phyloP scores from a whole-genome alignment of 37 sponge, comb jelly and placozoan genomes.

The Trichoplax adhaerens region DNA sequence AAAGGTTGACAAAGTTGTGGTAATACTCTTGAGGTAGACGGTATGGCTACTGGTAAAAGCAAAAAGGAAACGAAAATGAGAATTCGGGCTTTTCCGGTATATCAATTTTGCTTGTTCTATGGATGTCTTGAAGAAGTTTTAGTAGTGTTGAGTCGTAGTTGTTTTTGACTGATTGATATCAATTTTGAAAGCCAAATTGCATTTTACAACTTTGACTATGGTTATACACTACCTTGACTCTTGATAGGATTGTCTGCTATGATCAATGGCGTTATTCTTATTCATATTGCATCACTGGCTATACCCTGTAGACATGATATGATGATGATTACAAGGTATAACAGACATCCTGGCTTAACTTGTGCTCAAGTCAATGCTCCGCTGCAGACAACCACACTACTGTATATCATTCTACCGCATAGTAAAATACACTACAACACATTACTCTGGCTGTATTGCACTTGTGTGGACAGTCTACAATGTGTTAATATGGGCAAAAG shows the following conservation, averaged over 20 bases:
- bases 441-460: no score
- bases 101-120: background rate
- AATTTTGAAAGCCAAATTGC: constrained; percentile 2
- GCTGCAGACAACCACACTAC: no score
- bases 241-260: background rate
- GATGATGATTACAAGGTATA: no score
- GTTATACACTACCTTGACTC: background rate
- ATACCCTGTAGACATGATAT: no score
- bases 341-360: no score
- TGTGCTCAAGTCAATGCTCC: no score
- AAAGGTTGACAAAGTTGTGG: no score
- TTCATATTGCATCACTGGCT: background rate
- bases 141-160: background rate
- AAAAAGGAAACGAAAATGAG: constrained; percentile 79
- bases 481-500: no score
- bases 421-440: no score
- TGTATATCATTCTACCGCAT: no score
- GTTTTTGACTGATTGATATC: constrained; percentile 4
- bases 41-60: background rate
- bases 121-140: no score
- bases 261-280: background rate
- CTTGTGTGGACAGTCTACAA: no score
- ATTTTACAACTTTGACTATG: constrained; percentile 5
- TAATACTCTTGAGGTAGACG: background rate
- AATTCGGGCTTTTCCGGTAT: constrained; percentile 74